Base-by-base conservation (phyloP, 2,888 invertebrate genomes). In the Corbicula japonica region DNA sequence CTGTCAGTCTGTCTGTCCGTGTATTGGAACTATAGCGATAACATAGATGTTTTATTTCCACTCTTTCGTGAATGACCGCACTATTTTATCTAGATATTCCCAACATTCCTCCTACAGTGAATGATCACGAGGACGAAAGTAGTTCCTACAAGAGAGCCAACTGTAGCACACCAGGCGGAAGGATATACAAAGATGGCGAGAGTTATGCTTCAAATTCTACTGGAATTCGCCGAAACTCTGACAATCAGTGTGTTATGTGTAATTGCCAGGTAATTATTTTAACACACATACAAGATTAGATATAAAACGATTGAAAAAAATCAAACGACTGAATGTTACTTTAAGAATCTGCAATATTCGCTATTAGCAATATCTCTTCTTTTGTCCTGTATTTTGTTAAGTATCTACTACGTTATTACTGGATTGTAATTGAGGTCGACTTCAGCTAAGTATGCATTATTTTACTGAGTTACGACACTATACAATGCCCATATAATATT, bases 241-340 rank as follows among this genome's bases (percentile, higher is more conserved):
- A 87, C 10, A 92, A 93, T 78, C 94, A 94, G 80, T 94, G 94
- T 77, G 93, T 94, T 74, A 92, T 93, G 69, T 94, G 94, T 76
- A 87, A 90, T 18, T 94, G 94, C 73, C 89, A 92, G 89, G 94
- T 94, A 86, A 87, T 89, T 77, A 56, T 62, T 23, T 23, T 28
- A 56, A 30, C 12, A 30, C 28, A 30, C n/a, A n/a, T n/a, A n/a
- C n/a, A n/a, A n/a, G n/a, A n/a, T n/a, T n/a, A n/a, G n/a, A 18
- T 15, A 50, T 12, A 50, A 30, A 54, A 10, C 23, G 30, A 18
- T 54, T 28, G 30, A 18, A 28, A n/a, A n/a, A n/a, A n/a, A n/a
- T n/a, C n/a, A n/a, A n/a, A n/a, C n/a, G n/a, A n/a, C n/a, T n/a
- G n/a, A n/a, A n/a, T n/a, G n/a, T n/a, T n/a, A n/a, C n/a, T n/a